These are phyloP conservation scores for Paedocypris sp. DNA, from an alignment of 2,113 vertebrate species.

Conservation along the genomic window DNA sequence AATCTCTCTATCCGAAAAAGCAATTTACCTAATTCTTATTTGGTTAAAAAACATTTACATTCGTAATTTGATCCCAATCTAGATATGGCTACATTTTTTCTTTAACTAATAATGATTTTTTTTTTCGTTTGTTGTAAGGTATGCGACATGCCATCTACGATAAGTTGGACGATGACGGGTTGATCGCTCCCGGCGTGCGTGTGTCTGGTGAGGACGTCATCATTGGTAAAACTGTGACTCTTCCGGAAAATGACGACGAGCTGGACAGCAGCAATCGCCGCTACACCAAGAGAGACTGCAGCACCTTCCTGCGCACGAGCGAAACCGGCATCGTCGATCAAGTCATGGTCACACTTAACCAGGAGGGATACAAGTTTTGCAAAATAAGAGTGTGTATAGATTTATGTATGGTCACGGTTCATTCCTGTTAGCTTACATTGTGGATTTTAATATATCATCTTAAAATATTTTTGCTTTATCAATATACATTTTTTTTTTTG, in stretches of 20 bases:
- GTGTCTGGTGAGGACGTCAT: constrained; percentile 99
- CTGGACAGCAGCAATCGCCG: constrained; percentile 85
- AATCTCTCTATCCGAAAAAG: too few species aligned
- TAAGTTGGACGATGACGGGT: constrained; percentile 91
- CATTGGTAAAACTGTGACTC: constrained; percentile 91
- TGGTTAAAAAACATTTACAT: too few species aligned
- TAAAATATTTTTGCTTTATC: background rate
- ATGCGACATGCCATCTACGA: constrained; percentile 98
- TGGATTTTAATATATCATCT: background rate
- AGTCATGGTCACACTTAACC: constrained; percentile 97
- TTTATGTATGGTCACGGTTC: background rate
- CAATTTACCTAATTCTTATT: too few species aligned
- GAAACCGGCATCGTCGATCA: constrained; percentile 98
- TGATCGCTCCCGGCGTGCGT: constrained; percentile 90
- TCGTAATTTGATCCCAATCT: too few species aligned
- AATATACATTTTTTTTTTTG: background rate
- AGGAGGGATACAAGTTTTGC: constrained; percentile 98
- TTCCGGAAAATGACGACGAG: constrained; percentile 93
- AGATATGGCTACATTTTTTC: too few species aligned
- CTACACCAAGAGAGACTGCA: constrained; percentile 94
- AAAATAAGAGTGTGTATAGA: constrained; percentile 78
- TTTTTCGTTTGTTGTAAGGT: constrained; percentile 57
- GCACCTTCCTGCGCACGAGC: constrained; percentile 90
- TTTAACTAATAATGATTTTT: background rate
- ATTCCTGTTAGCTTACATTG: background rate